A percentile compares a stretch with the other conserved stretches of the same genome.
These are phyloP conservation scores for Teinopalpus imperialis DNA, from an alignment of 2,888 invertebrate genomes.

Conservation along the genomic window DNA sequence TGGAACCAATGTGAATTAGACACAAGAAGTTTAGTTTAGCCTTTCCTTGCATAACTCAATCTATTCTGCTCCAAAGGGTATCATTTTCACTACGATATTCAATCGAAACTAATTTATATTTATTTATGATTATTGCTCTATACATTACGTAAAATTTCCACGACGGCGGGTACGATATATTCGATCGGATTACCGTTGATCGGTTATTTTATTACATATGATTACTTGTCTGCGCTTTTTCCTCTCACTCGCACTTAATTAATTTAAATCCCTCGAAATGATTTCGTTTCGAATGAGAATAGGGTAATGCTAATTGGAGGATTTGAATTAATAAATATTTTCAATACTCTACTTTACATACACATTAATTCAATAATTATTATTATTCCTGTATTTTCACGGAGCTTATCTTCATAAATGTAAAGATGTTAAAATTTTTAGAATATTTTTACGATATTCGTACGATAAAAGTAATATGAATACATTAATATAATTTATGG, in stretches of 20 bases:
- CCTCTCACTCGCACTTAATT: constrained; percentile 12
- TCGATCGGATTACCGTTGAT: constrained; percentile 22
- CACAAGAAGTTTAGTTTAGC: constrained; percentile 39
- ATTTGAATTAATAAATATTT: constrained; percentile 18
- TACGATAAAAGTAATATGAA: too few relatives aligned
- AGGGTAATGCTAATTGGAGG: constrained; percentile 10
- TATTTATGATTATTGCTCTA: constrained; percentile 40
- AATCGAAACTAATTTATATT: constrained; percentile 49
- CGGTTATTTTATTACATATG: constrained; percentile 22
- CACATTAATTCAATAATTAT: constrained; percentile 1
- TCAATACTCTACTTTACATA: not conserved
- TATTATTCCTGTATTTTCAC: constrained; percentile 1
- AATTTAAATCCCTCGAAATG: constrained; percentile 23
- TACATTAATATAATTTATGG: too few relatives aligned
- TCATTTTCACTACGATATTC: constrained; percentile 31
- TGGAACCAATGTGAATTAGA: constrained; percentile 59
- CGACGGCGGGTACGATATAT: constrained; percentile 3
- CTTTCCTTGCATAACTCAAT: constrained; percentile 63
- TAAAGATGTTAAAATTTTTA: constrained; percentile 2
- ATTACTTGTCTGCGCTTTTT: constrained; percentile 1
- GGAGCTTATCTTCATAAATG: not conserved
- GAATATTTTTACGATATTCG: too few relatives aligned
- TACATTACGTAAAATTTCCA: constrained; percentile 16
- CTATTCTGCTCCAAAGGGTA: constrained; percentile 43
- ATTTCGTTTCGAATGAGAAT: constrained; percentile 11